Conservation (phyloP, 1,140 invertebrate species). For the Zaprionus capensis region DNA sequence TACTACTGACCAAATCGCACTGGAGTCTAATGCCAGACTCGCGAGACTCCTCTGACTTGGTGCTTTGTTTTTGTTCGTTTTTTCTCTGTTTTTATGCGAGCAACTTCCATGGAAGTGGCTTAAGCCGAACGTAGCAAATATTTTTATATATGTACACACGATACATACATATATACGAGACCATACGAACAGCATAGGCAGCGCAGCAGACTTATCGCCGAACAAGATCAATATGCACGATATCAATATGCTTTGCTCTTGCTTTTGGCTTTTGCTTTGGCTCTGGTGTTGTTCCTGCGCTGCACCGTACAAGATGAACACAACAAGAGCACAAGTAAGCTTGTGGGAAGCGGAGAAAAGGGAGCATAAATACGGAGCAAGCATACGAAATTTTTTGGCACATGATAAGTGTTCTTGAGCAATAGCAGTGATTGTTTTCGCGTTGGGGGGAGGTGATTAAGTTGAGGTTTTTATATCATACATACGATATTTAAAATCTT, state of each 20-base stretch:
- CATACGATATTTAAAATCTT: background rate
- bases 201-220: conserved; percentile 71
- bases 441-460: background rate
- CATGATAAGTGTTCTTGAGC: conserved; percentile 25
- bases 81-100: conserved; percentile 66
- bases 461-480: background rate
- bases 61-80: conserved; percentile 37
- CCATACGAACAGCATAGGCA: conserved; percentile 56
- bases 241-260: conserved; percentile 73
- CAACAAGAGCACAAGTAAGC: background rate
- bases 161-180: conserved; percentile 36
- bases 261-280: conserved; percentile 6
- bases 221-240: conserved; percentile 84
- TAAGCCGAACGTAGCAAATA: conserved; percentile 73
- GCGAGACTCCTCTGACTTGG: conserved; percentile 8
- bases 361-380: conserved; percentile 2
- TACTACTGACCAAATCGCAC: conserved; percentile 68
- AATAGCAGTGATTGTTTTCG: conserved; percentile 2
- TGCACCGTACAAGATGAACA: conserved; percentile 29
- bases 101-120: conserved; percentile 83
- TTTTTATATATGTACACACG: conserved; percentile 57
- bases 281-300: conserved; percentile 31
- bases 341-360: conserved; percentile 5
- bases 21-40: conserved; percentile 61
- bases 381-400: conserved; percentile 23